A percentile compares a stretch with the other conserved stretches of the same genome.
These are phyloP conservation scores for Spea multiplicata DNA, from an alignment of 2,113 vertebrate genomes.

Conservation along the genomic window DNA sequence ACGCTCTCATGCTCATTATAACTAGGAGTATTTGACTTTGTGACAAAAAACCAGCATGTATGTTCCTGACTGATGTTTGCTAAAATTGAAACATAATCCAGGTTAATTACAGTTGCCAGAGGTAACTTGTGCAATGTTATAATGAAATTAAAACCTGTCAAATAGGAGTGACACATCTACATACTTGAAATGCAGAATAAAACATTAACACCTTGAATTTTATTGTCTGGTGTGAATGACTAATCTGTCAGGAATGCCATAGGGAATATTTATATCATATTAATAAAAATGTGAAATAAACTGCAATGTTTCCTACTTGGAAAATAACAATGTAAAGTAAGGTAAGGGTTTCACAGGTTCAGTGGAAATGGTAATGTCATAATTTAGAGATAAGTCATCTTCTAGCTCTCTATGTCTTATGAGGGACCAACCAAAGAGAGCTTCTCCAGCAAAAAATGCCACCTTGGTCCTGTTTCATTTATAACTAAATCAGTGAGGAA, in stretches of 20 bases:
- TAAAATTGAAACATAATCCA: slow-evolving; percentile 76
- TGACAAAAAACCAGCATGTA: slow-evolving; percentile 68
- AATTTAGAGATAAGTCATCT: no score
- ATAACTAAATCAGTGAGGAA: no score
- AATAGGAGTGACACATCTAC: slow-evolving; percentile 58
- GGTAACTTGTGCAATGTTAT: slow-evolving; percentile 70
- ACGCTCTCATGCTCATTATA: neutral
- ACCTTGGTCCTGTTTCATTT: no score
- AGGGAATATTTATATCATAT: slow-evolving; percentile 57
- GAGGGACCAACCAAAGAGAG: no score
- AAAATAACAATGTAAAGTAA: slow-evolving; percentile 13
- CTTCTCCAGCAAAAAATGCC: no score
- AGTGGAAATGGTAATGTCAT: no score
- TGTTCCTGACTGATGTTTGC: slow-evolving; percentile 70
- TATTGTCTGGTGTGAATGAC: slow-evolving; percentile 56
- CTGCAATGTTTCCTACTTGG: slow-evolving; percentile 17
- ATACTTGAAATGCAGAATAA: slow-evolving; percentile 67
- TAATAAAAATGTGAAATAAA: slow-evolving; percentile 51
- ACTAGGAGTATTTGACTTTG: slow-evolving; percentile 59
- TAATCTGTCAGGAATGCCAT: slow-evolving; percentile 55
- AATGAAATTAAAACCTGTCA: slow-evolving; percentile 75
- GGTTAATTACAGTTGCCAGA: slow-evolving; percentile 75
- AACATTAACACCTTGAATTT: slow-evolving; percentile 60
- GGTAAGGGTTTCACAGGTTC: neutral
- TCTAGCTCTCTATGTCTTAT: no score